Evolutionary conservation across 2,797 vertebrate species (phyloP).

Genomic region (Rhodeus uyekii): DNA sequence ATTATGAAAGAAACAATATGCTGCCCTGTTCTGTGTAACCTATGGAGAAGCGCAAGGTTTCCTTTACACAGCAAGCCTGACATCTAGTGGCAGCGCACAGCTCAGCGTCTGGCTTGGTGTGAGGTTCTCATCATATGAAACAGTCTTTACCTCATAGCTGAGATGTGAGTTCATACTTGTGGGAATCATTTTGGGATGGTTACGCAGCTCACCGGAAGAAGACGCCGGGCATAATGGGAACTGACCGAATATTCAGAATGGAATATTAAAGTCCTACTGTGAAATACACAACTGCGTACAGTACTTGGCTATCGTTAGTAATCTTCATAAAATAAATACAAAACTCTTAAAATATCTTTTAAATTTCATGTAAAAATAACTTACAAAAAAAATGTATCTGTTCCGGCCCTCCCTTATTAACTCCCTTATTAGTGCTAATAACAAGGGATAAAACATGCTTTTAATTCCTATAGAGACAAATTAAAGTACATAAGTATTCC

Average conservation of each 20-base stretch:
- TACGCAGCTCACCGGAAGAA: not conserved
- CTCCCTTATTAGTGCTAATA: no score
- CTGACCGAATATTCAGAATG: not conserved
- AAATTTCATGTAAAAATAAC: no score
- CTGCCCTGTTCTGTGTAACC: conserved; percentile 36
- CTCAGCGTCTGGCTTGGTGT: not conserved
- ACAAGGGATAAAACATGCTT: no score
- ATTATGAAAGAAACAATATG: conserved; percentile 62
- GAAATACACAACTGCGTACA: not conserved
- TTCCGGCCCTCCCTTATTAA: no score
- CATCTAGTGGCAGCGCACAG: conserved; percentile 64
- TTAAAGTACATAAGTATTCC: no score
- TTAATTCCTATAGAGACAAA: no score
- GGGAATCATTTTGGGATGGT: not conserved
- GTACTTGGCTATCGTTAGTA: no score
- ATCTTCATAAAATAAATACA: no score
- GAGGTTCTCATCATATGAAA: not conserved
- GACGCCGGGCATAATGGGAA: not conserved
- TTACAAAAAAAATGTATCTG: no score
- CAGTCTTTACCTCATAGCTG: not conserved
- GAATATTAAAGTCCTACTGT: not conserved
- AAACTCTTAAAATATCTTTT: no score
- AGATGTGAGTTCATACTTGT: not conserved
- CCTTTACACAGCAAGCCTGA: conserved; percentile 68
- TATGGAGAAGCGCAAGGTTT: not conserved